These are phyloP conservation scores for Chrysolina haemoptera DNA, from an alignment of 2,888 invertebrate species.

Conservation along the genomic window DNA sequence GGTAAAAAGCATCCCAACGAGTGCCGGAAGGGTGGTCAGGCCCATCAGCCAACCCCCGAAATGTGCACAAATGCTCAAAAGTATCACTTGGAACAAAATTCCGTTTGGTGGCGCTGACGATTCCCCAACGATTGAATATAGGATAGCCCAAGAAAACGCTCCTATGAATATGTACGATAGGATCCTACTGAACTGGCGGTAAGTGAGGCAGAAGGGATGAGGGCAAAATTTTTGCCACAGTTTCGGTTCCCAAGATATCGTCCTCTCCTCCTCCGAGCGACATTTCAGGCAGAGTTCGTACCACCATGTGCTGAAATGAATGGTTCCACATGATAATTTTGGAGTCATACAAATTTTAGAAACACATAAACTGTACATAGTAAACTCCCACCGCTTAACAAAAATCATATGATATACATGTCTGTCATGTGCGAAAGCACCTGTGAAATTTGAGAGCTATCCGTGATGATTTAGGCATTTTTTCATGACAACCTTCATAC, in stretches of 20 bases:
- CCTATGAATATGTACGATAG: constrained; percentile 74
- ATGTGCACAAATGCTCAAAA: constrained; percentile 83
- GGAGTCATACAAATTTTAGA: too few species aligned
- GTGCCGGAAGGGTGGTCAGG: constrained; percentile 84
- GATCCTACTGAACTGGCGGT: constrained; percentile 70
- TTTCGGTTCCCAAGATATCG: constrained; percentile 85
- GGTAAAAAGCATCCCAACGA: constrained; percentile 90
- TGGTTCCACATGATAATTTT: too few species aligned
- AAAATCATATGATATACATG: too few species aligned
- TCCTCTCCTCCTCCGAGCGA: constrained; percentile 76
- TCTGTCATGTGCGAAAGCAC: too few species aligned
- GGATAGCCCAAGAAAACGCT: constrained; percentile 81
- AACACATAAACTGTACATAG: too few species aligned
- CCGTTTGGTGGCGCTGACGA: constrained; percentile 90
- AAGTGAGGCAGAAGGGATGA: constrained; percentile 88
- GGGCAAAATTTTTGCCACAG: constrained; percentile 87
- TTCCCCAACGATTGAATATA: constrained; percentile 83
- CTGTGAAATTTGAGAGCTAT: too few species aligned
- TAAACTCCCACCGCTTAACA: too few species aligned
- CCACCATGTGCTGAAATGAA: constrained; percentile 82
- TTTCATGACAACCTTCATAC: too few species aligned
- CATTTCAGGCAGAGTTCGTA: constrained; percentile 86
- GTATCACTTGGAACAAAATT: constrained; percentile 83
- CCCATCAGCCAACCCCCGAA: constrained; percentile 88
- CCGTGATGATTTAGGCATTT: too few species aligned